These are phyloP conservation scores for Enteromius paludinosus DNA, from an alignment of 2,797 vertebrate genomes.

Conservation along the genomic window DNA sequence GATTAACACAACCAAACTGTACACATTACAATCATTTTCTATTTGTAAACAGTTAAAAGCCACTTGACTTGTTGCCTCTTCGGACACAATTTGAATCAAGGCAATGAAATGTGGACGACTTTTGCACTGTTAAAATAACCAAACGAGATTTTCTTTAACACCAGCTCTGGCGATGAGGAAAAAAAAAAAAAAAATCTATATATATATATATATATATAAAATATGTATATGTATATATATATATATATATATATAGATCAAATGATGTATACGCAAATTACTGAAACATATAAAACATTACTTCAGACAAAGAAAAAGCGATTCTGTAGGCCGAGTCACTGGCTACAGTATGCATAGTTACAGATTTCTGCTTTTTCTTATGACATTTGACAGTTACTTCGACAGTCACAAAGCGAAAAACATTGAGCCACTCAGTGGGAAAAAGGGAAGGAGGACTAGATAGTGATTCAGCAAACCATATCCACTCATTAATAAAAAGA, in stretches of 20 bases:
- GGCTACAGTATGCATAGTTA: conserved; percentile 99
- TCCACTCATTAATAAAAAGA: conserved; percentile 86
- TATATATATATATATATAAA: conserved; percentile 72
- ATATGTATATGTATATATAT: conserved; percentile 70
- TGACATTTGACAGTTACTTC: conserved; percentile 84
- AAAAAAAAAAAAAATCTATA: conserved; percentile 70
- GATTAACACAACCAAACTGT: conserved; percentile 90
- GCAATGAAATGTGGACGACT: conserved; percentile 99
- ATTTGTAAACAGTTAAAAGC: conserved; percentile 99
- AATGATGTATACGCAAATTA: conserved; percentile 18
- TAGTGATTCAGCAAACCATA: conserved; percentile 82
- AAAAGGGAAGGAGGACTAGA: conserved; percentile 75
- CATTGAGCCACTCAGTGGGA: conserved; percentile 78
- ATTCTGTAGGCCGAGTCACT: conserved; percentile 87
- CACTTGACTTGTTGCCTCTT: conserved; percentile 98
- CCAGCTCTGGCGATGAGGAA: conserved; percentile 87
- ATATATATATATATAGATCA: conserved; percentile 66
- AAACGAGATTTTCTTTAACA: conserved; percentile 77
- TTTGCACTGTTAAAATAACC: conserved; percentile 87
- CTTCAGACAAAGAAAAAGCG: conserved; percentile 78
- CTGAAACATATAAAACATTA: conserved; percentile 86
- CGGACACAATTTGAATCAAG: conserved; percentile 98
- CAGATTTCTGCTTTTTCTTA: conserved; percentile 84
- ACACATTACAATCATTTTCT: conserved; percentile 99
- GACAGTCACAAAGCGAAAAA: conserved; percentile 74